phyloP scores from a whole-genome alignment of 2,888 invertebrate species.

The Cephus rjabovi region DNA sequence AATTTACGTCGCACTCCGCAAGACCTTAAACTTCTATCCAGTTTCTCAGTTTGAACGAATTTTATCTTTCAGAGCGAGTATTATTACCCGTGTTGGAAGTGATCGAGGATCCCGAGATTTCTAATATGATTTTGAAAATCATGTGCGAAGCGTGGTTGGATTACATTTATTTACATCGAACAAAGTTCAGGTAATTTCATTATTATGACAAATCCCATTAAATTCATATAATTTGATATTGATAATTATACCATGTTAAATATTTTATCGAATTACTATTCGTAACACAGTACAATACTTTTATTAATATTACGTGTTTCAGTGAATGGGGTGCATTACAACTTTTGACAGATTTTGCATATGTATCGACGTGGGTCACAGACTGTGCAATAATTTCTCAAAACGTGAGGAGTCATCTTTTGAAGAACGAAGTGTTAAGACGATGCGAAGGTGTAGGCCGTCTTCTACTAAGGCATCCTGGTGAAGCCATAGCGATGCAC shows the following conservation, averaged over 20 bases:
- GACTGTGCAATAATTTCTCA: constrained; percentile 71
- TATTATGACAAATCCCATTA: neutral
- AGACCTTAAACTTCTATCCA: constrained; percentile 16
- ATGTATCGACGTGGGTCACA: constrained; percentile 81
- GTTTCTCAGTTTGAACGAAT: constrained; percentile 14
- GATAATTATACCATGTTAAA: neutral
- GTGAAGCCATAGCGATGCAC: constrained; percentile 84
- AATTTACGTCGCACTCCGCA: neutral
- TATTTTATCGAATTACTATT: neutral
- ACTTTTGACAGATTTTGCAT: constrained; percentile 84
- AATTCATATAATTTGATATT: neutral
- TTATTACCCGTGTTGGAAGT: constrained; percentile 82
- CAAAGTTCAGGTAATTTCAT: constrained; percentile 76
- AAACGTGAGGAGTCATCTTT: constrained; percentile 64
- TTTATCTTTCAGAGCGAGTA: constrained; percentile 75
- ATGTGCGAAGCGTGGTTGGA: constrained; percentile 91
- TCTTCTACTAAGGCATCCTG: constrained; percentile 82
- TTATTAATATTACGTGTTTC: constrained; percentile 11
- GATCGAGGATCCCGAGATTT: constrained; percentile 78
- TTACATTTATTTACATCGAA: constrained; percentile 84
- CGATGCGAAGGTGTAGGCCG: constrained; percentile 89
- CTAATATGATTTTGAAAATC: constrained; percentile 82
- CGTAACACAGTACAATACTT: neutral
- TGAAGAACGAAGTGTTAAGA: constrained; percentile 70
- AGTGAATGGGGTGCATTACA: constrained; percentile 83